Base-by-base conservation (phyloP, 1,140 invertebrate species). In the Piezodorus guildinii region DNA sequence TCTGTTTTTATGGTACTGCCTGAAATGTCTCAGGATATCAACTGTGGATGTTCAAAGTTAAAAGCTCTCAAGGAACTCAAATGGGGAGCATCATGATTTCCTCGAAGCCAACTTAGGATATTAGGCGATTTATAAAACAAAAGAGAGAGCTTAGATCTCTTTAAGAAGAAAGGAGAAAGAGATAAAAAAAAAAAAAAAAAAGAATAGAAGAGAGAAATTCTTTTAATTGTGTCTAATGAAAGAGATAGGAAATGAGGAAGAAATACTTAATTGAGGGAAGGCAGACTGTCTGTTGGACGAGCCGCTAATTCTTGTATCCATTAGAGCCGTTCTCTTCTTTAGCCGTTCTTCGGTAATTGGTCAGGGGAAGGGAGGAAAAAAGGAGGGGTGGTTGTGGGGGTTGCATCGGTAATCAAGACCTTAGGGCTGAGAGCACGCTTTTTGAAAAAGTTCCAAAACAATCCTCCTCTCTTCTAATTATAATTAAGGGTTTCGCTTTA, bases 371-470 rank as follows among this genome's bases (percentile, higher is more conserved):
- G 30, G 17, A 39, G 25, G 45, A 23, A 43, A 62, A 62, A 21
- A 45, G 12, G 39, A 17, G 17, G 19, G 19, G 39, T 49, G 44
- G n/a, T n/a, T 44, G 45, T 49, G 17, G 17, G 19, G 19, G 39
- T 62, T 62, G 60, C 60, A 62, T 62, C 60, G 16, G 60, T 62
- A 62, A 62, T 62, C 60, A 62, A 62, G 34, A 39, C 34, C 34
- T 39, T 39, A 39, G 34, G 60, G 45, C 43, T 44, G n/a, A 34
- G 25, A 60, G 25, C 16, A n/a, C 16, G 59, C 27, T 62, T 62
- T 62, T 62, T 62, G 60, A 62, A 62, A 62, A 62, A 62, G 21
- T 62, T 62, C 60, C 60, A 62, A 62, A 62, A 62, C 60, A 62
- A 62, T 62, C 60, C 17, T 19, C 9, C 45, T 23, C 58, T 23